Evolutionary conservation across 2,113 vertebrate genomes (phyloP), one percentile per base, ranked within the genome.

Genomic region (Herpetotheres cachinnans): DNA sequence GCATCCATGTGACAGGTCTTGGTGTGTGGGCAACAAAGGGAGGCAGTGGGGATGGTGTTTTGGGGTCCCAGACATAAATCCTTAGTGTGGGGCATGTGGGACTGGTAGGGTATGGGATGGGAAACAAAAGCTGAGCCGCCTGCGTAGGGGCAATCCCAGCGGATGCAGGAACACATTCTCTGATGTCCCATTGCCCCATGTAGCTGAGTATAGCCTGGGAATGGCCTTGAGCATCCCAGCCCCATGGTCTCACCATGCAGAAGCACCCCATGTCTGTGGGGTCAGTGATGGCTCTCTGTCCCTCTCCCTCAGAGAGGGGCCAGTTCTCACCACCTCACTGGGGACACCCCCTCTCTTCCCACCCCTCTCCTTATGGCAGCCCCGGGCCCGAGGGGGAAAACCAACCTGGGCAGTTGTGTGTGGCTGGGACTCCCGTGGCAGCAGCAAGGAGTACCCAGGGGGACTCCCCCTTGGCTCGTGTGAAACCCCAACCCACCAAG

Each of bases 31-130:
- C 49, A 66, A 82, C 20, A 29, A 34, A 83, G 36, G 29, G 17
- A 92, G 34, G 18, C 1, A 0, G 27, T 62, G 47, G 34, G 18
- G 24, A 27, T 4, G 2, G 26, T 30, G 27, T 62, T 74, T 50
- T 16, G 25, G 59, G 16, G 17, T 76, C 16, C 40, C 20, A 58
- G 38, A 46, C 3, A 3, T 1, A 6, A 82, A 88, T 71, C 21
- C 47, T 85, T 36, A 78, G 50, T 1, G 3, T 0, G 6, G 27
- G 32, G 46, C 0, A 0, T 52, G 12, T 69, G 30, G 44, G 29
- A 49, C 46, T 52, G 42, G 5, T 40, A 44, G n/a, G 40, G 12
- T 11, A 42, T 63, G 46, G 30, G 24, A 42, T 0, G 3, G 19
- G 40, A 40, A 25, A 34, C 6, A 70, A 20, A 18, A 66, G 20